Conservation (phyloP, 2,113 vertebrate genomes). For the Lepidothrix coronata region DNA sequence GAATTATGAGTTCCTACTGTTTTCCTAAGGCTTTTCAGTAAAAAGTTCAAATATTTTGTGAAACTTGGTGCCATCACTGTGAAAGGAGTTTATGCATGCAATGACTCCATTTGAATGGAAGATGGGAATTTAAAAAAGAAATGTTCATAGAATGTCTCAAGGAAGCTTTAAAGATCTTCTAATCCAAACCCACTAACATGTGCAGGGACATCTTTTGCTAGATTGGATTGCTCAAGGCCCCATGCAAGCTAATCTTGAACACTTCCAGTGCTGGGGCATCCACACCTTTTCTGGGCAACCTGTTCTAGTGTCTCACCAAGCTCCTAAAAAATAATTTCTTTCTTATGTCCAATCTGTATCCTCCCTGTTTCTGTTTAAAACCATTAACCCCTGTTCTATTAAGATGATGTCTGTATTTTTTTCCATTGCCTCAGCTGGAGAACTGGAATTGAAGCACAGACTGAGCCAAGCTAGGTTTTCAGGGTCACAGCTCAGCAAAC, state of each 20-base stretch:
- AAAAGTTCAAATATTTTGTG: not conserved
- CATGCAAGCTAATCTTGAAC: not conserved
- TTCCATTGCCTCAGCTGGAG: not conserved
- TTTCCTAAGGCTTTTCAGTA: not conserved
- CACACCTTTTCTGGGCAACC: not conserved
- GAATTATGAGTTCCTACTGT: not conserved
- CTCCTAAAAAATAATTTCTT: not conserved
- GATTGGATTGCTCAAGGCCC: not conserved
- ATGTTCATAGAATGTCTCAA: not conserved
- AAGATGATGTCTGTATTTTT: not conserved
- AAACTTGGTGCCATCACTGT: not conserved
- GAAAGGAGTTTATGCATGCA: not conserved
- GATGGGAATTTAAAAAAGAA: not conserved
- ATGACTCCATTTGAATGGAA: not conserved
- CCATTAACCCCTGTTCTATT: not conserved
- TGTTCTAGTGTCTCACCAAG: not conserved
- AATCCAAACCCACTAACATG: not conserved
- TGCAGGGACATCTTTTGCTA: not conserved
- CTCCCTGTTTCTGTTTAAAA: not conserved
- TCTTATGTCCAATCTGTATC: not conserved
- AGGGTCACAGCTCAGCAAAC: not conserved
- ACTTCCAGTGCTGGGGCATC: not conserved
- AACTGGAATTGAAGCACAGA: not conserved
- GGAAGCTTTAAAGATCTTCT: not conserved
- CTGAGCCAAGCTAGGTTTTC: not conserved